Conservation (phyloP, 92 coral and sea anemone genomes). For the Zoanthus sociatus region DNA sequence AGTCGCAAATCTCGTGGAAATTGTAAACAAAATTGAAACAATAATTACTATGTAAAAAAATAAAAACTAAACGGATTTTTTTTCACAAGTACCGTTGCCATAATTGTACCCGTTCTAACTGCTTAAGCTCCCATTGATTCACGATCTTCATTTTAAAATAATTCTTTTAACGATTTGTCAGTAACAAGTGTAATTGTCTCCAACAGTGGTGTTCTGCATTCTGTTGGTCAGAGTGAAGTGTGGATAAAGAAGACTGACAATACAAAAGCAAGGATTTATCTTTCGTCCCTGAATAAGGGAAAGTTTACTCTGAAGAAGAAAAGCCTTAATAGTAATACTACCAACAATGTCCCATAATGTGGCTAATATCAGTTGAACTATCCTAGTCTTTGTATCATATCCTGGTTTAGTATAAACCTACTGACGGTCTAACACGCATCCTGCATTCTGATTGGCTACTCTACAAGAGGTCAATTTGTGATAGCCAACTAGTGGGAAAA, state of each 20-base stretch:
- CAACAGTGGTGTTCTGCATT: slow-evolving; percentile 87
- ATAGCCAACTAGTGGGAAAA: no score
- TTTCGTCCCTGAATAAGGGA: slow-evolving; percentile 89
- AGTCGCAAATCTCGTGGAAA: no score
- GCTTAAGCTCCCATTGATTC: no score
- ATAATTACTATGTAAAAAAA: no score
- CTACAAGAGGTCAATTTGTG: no score
- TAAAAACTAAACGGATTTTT: no score
- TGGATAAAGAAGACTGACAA: slow-evolving; percentile 96
- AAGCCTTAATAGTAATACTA: slow-evolving; percentile 47
- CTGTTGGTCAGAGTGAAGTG: slow-evolving; percentile 94
- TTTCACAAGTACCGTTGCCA: no score
- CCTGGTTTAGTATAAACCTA: neutral
- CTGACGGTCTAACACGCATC: neutral
- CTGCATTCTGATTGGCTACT: no score
- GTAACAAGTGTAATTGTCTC: neutral
- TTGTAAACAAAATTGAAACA: no score
- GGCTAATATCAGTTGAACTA: neutral
- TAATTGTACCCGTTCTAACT: no score
- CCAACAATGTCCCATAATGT: slow-evolving; percentile 10
- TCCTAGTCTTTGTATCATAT: neutral
- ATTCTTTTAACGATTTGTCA: neutral
- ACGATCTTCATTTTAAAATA: no score
- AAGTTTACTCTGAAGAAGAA: slow-evolving; percentile 88
- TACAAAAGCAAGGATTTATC: slow-evolving; percentile 87